Evolutionary conservation across 1,140 invertebrate genomes (phyloP), one percentile per base, ranked within the genome.

Genomic region (Ladona fulva): DNA sequence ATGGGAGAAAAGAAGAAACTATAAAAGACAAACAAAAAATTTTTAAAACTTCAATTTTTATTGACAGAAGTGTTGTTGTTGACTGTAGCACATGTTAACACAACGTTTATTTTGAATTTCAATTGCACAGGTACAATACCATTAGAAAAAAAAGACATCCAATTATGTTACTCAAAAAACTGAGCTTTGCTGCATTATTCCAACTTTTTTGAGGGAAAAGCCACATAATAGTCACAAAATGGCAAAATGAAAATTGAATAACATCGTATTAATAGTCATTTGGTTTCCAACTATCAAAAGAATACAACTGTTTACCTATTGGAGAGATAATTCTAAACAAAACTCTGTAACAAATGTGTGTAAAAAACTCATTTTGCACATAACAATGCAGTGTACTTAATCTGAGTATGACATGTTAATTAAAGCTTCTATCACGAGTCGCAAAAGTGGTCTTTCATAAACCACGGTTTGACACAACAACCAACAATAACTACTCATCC

Each of bases 351-450:
- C 52, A 66, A 66, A 66, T 66, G 3, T 66, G 52, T 66, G 52
- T 66, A 66, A 66, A 66, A 66, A 66, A 66, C 52, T 66, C 52
- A 66, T 66, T 66, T 66, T 66, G 52, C 52, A 66, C 52, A 66
- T 66, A 66, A 66, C 52, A 66, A 66, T 66, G 52, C 52, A 66
- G 52, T 66, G 52, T 66, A 66, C 52, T 6, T 66, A 66, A 66
- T 66, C 52, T 66, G 52, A 66, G 52, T 66, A 66, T 66, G 52
- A 66, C 52, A 66, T 66, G 52, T 66, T 66, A 66, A 66, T 66
- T 66, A 66, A 66, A 66, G 52, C 52, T 66, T 66, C 52, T 66
- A 66, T 66, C 52, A 66, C 52, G 52, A 66, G 52, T 66, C 52
- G 52, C 52, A 66, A 66, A 66, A 66, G 52, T 66, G 52, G 52